Conservation (phyloP, 37 sponge, comb jelly and placozoan species). For the Corticium candelabrum region DNA sequence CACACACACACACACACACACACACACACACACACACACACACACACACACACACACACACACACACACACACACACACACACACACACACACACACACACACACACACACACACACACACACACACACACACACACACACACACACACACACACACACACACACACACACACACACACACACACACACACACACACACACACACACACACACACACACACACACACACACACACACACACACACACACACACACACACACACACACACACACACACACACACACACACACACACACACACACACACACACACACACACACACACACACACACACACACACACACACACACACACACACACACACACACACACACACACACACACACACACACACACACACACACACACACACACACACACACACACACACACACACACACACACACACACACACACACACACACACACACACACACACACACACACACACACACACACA, state of each 20-base stretch:
- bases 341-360: conserved; percentile 15
- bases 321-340: conserved; percentile 17
- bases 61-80: conserved; percentile 6
- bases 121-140: conserved; percentile 7
- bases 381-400: conserved; percentile 34
- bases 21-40: conserved; percentile 7
- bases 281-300: conserved; percentile 25
- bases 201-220: neutral
- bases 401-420: conserved; percentile 20
- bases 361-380: conserved; percentile 42
- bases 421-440: conserved; percentile 15
- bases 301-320: conserved; percentile 11
- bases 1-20: conserved; percentile 8
- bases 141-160: conserved; percentile 21
- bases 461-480: conserved; percentile 27
- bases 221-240: conserved; percentile 16
- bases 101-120: conserved; percentile 5
- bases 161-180: conserved; percentile 21
- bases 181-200: conserved; percentile 22
- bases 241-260: conserved; percentile 34
- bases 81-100: conserved; percentile 20
- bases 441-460: conserved; percentile 13
- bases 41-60: conserved; percentile 1
- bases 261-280: conserved; percentile 40
- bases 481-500: conserved; percentile 42